Conservation (phyloP, 2,888 invertebrate genomes). For the Polydrusus cervinus region DNA sequence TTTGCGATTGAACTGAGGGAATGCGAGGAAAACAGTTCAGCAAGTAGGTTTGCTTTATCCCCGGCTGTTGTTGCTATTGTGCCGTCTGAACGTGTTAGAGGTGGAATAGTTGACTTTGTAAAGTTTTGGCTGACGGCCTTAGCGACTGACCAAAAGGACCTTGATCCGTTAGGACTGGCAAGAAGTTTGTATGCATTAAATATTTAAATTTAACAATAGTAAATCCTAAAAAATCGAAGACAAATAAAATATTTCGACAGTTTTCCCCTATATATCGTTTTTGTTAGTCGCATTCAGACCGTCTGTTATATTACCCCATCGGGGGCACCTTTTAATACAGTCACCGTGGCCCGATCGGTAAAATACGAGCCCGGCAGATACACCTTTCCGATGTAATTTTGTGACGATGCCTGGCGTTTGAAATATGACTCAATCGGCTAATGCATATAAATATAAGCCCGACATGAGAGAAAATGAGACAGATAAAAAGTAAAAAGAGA, state of each 20-base stretch:
- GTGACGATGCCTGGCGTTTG: slow-evolving; percentile 57
- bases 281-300: slow-evolving; percentile 20
- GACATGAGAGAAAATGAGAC: slow-evolving; percentile 23
- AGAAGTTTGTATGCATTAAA: not conserved
- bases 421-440: slow-evolving; percentile 61
- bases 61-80: no score
- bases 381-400: slow-evolving; percentile 60
- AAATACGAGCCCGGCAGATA: slow-evolving; percentile 57
- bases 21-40: no score
- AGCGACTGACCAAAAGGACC: no score
- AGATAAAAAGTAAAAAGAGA: slow-evolving; percentile 16
- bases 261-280: slow-evolving; percentile 18
- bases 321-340: slow-evolving; percentile 48
- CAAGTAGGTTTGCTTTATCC: no score
- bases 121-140: no score
- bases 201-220: not conserved
- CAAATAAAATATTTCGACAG: slow-evolving; percentile 23
- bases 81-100: no score
- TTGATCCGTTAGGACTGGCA: no score
- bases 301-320: slow-evolving; percentile 24
- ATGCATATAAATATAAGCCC: slow-evolving; percentile 55
- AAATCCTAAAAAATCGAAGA: slow-evolving; percentile 11
- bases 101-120: no score
- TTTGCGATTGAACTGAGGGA: no score
- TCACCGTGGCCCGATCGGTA: slow-evolving; percentile 48